phyloP scores from a whole-genome alignment of 2,113 vertebrate genomes.

The Lepisosteus osseus region DNA sequence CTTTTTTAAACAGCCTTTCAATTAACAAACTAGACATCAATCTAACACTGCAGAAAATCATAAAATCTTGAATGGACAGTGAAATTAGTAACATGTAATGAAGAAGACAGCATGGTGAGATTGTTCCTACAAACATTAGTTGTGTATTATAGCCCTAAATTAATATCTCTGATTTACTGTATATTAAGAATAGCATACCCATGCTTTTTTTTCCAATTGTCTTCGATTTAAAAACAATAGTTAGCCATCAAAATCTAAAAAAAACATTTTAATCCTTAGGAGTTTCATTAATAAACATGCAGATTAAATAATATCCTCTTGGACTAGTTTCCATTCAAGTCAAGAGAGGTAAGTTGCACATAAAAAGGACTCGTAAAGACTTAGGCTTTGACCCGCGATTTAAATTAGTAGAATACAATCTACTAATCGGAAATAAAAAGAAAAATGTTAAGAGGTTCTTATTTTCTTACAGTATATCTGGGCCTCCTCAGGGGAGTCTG shows the following conservation, averaged over 20 bases:
- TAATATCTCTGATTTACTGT: no score
- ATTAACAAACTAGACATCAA: no score
- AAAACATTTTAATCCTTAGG: slow-evolving; percentile 33
- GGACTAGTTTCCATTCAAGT: slow-evolving; percentile 41
- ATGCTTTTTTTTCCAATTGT: no score
- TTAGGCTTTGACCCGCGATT: slow-evolving; percentile 53
- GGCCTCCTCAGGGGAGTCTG: neutral
- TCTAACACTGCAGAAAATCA: no score
- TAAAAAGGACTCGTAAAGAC: slow-evolving; percentile 49
- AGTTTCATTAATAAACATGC: slow-evolving; percentile 42
- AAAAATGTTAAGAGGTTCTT: no score
- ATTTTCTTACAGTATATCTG: no score
- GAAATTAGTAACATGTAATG: slow-evolving; percentile 29
- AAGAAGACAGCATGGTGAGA: no score
- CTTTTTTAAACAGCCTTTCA: no score
- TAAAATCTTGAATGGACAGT: slow-evolving; percentile 12
- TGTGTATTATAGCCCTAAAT: no score
- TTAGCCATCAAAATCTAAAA: slow-evolving; percentile 36
- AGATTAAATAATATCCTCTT: slow-evolving; percentile 32
- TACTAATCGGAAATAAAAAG: slow-evolving; percentile 1
- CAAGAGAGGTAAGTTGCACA: slow-evolving; percentile 50
- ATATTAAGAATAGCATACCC: no score
- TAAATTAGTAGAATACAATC: slow-evolving; percentile 41
- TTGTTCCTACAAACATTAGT: no score
- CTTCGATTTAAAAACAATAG: no score